A percentile compares a stretch with the other conserved stretches of the same genome.
Evolutionary conservation across 2,888 invertebrate species (phyloP).

Genomic region (Amorpha juglandis): DNA sequence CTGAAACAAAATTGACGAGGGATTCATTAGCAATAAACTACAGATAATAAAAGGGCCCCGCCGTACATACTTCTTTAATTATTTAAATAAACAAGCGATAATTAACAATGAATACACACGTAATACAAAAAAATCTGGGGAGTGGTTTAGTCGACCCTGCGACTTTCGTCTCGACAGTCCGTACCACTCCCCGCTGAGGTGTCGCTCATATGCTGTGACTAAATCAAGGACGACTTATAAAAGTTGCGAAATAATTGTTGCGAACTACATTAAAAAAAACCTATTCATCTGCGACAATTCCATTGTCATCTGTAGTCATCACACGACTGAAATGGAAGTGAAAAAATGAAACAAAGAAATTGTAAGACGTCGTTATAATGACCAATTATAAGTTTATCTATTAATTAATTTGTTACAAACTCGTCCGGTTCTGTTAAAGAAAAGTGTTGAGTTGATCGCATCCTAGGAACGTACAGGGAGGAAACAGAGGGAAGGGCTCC

Average conservation of each 20-base stretch:
- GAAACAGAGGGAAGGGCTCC: not conserved
- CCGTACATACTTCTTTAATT: too few species aligned
- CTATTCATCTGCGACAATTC: not conserved
- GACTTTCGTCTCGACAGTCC: too few species aligned
- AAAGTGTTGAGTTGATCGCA: not conserved
- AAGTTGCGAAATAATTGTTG: not conserved
- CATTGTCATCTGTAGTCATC: slow-evolving; percentile 2
- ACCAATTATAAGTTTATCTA: slow-evolving; percentile 25
- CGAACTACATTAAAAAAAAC: not conserved
- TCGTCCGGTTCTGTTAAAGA: not conserved
- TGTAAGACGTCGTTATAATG: slow-evolving; percentile 8
- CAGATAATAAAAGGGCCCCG: too few species aligned
- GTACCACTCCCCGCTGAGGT: too few species aligned
- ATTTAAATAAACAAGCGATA: too few species aligned
- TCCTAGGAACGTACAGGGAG: not conserved
- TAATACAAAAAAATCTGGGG: too few species aligned
- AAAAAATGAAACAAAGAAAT: slow-evolving; percentile 16
- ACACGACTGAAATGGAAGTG: not conserved
- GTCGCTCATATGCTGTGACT: too few species aligned
- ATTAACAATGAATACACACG: too few species aligned
- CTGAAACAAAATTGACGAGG: too few species aligned
- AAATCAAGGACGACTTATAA: not conserved
- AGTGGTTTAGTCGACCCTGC: too few species aligned
- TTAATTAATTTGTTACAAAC: slow-evolving; percentile 1
- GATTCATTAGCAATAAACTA: too few species aligned